A percentile compares a stretch with the other conserved stretches of the same genome.
phyloP scores from a whole-genome alignment of 2,113 vertebrate species.

The Callipepla californica region DNA sequence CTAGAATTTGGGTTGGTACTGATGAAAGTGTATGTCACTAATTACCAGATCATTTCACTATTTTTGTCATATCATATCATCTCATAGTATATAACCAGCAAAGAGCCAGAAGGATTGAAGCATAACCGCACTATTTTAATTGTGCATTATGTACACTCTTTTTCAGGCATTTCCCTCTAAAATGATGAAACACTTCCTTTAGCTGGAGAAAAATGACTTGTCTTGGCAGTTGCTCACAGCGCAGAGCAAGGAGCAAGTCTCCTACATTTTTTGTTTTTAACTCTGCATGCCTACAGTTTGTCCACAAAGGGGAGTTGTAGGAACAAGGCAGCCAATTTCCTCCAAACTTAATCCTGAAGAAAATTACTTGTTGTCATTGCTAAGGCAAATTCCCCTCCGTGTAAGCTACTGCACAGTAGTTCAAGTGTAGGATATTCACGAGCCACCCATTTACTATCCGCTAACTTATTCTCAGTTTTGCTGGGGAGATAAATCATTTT shows the following conservation, averaged over 20 bases:
- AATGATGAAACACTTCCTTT: background rate
- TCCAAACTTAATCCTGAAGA: background rate
- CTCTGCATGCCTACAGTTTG: background rate
- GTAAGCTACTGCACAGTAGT: background rate
- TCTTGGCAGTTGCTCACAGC: background rate
- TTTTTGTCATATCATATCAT: background rate
- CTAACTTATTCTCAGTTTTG: background rate
- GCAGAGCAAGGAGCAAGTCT: background rate
- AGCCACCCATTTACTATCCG: background rate
- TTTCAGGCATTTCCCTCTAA: background rate
- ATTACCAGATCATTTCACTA: background rate
- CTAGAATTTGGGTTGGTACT: background rate
- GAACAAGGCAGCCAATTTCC: conserved; percentile 22
- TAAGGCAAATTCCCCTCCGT: background rate
- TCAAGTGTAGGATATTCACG: background rate
- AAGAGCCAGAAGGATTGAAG: background rate
- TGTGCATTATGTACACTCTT: background rate
- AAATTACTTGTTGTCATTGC: background rate
- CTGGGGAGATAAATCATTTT: background rate
- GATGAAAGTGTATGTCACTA: background rate
- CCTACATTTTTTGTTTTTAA: background rate
- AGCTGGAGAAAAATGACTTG: background rate
- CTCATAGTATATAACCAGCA: background rate
- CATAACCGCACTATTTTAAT: background rate
- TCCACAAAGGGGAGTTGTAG: conserved; percentile 66